These are phyloP conservation scores for Puffinus mauretanicus DNA, from an alignment of 2,113 vertebrate species.

Conservation along the genomic window DNA sequence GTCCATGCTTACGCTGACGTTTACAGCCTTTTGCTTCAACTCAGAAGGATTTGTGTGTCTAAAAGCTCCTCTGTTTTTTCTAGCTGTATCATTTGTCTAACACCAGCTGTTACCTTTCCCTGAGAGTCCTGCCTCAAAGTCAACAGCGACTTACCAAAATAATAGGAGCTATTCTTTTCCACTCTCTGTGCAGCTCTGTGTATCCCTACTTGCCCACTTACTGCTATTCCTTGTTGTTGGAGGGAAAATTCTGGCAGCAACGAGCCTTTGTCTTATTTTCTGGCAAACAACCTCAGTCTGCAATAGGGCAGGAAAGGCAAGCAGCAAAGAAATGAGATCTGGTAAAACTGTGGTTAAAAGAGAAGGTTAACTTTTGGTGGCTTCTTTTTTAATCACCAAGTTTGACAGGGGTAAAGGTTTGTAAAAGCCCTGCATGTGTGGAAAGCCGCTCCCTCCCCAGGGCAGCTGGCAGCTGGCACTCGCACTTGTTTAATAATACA, in stretches of 20 bases:
- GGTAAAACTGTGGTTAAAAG: neutral
- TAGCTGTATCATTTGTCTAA: constrained; percentile 60
- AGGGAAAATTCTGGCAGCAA: constrained; percentile 47
- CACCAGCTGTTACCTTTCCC: constrained; percentile 65
- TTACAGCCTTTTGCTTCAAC: constrained; percentile 6
- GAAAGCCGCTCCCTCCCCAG: neutral
- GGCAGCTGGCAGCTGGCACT: neutral
- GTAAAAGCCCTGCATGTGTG: neutral
- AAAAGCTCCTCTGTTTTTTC: constrained; percentile 40
- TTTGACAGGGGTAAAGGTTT: neutral
- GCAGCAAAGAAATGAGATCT: neutral
- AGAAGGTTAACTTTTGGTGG: neutral
- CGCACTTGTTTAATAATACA: neutral
- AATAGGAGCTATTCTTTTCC: constrained; percentile 43
- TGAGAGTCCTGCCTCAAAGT: constrained; percentile 51
- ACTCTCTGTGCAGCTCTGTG: constrained; percentile 21
- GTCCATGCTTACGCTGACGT: neutral
- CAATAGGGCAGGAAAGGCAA: neutral
- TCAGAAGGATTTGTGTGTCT: neutral
- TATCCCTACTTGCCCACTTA: constrained; percentile 36
- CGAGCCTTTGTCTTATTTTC: constrained; percentile 41
- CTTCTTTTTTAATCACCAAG: neutral
- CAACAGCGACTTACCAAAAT: constrained; percentile 49
- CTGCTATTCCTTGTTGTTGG: constrained; percentile 34
- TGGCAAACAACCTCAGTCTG: neutral